Evolutionary conservation across 2,113 vertebrate species (phyloP).

Genomic region (Scomber japonicus): DNA sequence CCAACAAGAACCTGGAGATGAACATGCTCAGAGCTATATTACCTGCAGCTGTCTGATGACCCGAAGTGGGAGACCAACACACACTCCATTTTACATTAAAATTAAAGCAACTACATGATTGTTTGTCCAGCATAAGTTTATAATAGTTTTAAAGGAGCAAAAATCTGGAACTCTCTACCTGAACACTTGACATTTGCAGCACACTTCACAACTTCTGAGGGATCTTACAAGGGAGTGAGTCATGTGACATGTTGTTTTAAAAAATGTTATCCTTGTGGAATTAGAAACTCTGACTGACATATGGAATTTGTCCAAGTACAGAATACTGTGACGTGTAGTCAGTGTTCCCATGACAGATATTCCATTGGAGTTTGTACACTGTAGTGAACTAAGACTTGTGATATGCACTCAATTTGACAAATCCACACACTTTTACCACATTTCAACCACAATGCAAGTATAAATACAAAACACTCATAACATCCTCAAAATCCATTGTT

Average conservation of each 20-base stretch:
- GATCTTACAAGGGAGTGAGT: neutral
- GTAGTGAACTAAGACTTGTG: neutral
- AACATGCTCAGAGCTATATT: neutral
- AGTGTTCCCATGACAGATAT: neutral
- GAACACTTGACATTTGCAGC: too few species aligned
- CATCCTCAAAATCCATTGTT: neutral
- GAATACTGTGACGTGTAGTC: too few species aligned
- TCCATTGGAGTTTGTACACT: neutral
- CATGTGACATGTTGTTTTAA: neutral
- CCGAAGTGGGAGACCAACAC: too few species aligned
- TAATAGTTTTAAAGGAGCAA: too few species aligned
- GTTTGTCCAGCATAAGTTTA: too few species aligned
- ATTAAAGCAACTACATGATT: too few species aligned
- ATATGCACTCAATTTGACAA: neutral
- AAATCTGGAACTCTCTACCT: too few species aligned
- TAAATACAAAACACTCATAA: slow-evolving; percentile 8
- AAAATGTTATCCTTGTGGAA: neutral
- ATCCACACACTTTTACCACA: slow-evolving; percentile 2
- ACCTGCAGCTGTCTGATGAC: neutral
- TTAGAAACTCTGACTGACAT: neutral
- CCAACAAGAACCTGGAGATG: neutral
- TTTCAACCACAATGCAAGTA: slow-evolving; percentile 10
- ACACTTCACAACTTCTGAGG: neutral
- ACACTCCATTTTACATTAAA: too few species aligned
- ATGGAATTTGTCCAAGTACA: neutral